Evolutionary conservation across 2,797 vertebrate genomes (phyloP).

Genomic region (Poeciliopsis presidionis): DNA sequence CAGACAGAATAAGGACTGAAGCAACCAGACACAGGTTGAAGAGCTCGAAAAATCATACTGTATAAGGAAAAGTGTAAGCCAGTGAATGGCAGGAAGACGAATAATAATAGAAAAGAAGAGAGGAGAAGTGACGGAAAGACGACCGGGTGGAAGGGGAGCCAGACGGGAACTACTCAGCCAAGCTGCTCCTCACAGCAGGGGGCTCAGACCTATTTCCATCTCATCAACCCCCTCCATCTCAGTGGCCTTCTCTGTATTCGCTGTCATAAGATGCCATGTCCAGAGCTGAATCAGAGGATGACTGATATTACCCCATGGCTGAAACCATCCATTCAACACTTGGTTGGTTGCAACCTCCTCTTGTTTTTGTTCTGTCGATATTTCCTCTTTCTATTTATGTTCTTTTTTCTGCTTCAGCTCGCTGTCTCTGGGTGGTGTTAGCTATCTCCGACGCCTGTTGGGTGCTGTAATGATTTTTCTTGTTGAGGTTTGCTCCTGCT

Average conservation of each 20-base stretch:
- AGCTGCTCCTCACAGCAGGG: slow-evolving; percentile 47
- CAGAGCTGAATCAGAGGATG: slow-evolving; percentile 40
- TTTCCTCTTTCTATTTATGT: slow-evolving; percentile 13
- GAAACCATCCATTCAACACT: slow-evolving; percentile 10
- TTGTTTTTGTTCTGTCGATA: slow-evolving; percentile 8
- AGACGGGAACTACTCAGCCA: slow-evolving; percentile 35
- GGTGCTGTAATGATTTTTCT: slow-evolving; percentile 75
- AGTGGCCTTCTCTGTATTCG: slow-evolving; percentile 26
- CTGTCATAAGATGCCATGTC: slow-evolving; percentile 38
- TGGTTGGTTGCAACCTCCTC: slow-evolving; percentile 6
- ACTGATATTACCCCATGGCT: slow-evolving; percentile 44
- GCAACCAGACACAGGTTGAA: slow-evolving; percentile 18
- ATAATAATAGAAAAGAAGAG: slow-evolving; percentile 38
- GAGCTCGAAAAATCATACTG: slow-evolving; percentile 9
- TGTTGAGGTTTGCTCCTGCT: slow-evolving; percentile 47
- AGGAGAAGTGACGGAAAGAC: slow-evolving; percentile 16
- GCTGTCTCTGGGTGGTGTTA: slow-evolving; percentile 20
- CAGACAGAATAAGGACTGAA: slow-evolving; percentile 57
- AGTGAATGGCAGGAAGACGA: slow-evolving; percentile 39
- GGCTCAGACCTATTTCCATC: slow-evolving; percentile 55
- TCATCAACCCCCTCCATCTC: slow-evolving; percentile 50
- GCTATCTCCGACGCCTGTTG: slow-evolving; percentile 68
- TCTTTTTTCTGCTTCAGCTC: slow-evolving; percentile 30
- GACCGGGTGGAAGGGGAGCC: slow-evolving; percentile 32
- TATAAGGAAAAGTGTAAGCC: slow-evolving; percentile 23